Evolutionary conservation across 2,113 vertebrate species (phyloP), one percentile per base, ranked within the genome.

Genomic region (Trichechus manatus): DNA sequence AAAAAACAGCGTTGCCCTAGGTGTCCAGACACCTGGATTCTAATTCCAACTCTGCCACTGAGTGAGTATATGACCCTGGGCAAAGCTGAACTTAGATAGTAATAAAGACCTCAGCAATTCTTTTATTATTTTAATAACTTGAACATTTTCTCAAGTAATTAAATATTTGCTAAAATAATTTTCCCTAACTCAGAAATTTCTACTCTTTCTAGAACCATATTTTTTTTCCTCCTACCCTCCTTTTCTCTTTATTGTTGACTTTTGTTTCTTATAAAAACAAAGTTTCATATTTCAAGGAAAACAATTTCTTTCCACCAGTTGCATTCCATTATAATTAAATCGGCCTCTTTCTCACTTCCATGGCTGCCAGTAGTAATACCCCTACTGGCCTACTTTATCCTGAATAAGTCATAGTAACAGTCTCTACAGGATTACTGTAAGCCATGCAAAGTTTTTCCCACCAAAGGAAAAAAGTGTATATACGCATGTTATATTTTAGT

Each of bases 191-290:
- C n/a, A 94, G 84, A 95, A 61, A 68, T 68, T 80, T n/a, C 70
- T 91, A 19, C 42, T 23, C 22, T 94, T 87, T 64, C 93, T 90
- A 70, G 31, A 90, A 33, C 81, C 25, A 64, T 75, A 4, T 17
- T 93, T 59, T 83, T n/a, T 23, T 11, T 15, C 23, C 25, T 44
- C 29, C 33, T 94, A 56, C 14, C 14, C 29, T 68, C 9, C 36
- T 75, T 82, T 89, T 79, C 39, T 94, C 50, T 93, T 86, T 75
- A 77, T 64, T 77, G 23, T 80, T 90, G 81, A 29, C 83, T 81
- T 95, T 93, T 84, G 22, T 77, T 87, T 87, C 23, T 92, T 96
- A 82, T 86, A 74, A 96, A 89, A 91, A 66, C 36, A 63, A 39
- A 31, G 77, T 88, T 96, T 91, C 56, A 84, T 6, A 89, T 92